Percentiles rank a stretch among this genome's conserved stretches.
Conservation (phyloP, 1,140 invertebrate genomes). For the Matsumurasca onukii region DNA sequence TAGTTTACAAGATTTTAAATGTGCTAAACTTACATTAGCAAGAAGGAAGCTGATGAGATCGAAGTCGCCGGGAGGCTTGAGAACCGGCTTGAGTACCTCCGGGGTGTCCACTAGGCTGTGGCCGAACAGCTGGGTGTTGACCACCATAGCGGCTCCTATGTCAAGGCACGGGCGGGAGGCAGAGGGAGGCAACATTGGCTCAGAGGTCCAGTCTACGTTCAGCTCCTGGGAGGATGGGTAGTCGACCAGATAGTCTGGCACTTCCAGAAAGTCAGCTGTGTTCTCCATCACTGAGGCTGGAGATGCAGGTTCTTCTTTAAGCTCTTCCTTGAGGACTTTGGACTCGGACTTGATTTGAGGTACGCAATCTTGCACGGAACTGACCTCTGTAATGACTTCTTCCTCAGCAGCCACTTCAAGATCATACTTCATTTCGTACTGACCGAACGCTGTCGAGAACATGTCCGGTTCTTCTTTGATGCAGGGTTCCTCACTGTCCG, state of each 20-base stretch:
- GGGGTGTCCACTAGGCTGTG: not conserved
- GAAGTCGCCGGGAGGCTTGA: not conserved
- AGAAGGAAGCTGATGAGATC: not conserved
- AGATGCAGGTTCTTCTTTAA: not conserved
- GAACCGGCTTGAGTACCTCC: not conserved
- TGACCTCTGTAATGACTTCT: not conserved
- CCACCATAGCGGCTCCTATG: not conserved
- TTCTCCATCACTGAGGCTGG: not conserved
- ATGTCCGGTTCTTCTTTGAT: constrained; percentile 8
- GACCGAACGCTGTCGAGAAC: not conserved
- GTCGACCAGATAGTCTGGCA: not conserved
- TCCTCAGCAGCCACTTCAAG: not conserved
- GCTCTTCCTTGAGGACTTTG: not conserved
- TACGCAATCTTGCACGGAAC: not conserved
- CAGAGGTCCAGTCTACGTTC: not conserved
- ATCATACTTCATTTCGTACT: not conserved
- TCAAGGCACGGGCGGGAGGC: no score
- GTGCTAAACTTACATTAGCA: not conserved
- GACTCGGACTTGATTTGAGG: not conserved
- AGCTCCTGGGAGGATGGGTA: not conserved
- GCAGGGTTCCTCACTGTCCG: not conserved
- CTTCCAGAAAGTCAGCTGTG: not conserved
- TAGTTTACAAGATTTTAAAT: no score
- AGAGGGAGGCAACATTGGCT: not conserved
- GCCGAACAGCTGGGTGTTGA: not conserved